phyloP scores from a whole-genome alignment of 2,797 vertebrate species.

The Pempheris klunzingeri region DNA sequence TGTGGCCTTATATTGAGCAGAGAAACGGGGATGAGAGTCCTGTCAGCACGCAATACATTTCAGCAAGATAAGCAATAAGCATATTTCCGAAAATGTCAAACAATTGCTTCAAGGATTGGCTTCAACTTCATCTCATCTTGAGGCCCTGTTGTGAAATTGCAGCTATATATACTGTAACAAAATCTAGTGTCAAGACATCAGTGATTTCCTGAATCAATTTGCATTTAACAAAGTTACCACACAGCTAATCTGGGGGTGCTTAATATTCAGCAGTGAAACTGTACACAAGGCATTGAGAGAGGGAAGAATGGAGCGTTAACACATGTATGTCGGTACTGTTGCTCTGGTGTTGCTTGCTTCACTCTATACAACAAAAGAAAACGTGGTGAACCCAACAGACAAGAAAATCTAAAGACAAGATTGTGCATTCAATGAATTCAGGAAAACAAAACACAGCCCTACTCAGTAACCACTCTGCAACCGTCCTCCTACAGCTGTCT shows the following conservation, averaged over 20 bases:
- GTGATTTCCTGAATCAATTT: neutral
- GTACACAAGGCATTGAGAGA: neutral
- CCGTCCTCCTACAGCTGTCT: neutral
- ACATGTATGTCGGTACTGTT: neutral
- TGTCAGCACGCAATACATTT: neutral
- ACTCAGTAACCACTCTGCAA: neutral
- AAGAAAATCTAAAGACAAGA: neutral
- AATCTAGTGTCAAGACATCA: neutral
- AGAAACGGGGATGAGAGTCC: neutral
- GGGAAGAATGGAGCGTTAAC: neutral
- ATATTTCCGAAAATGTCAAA: neutral
- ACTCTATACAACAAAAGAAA: neutral
- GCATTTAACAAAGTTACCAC: neutral
- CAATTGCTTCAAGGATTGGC: neutral
- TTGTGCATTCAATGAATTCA: neutral
- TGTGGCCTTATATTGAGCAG: too few relatives aligned
- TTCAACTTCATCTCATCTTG: neutral
- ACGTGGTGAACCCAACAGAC: neutral
- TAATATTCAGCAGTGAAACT: neutral
- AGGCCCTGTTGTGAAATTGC: neutral
- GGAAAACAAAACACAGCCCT: neutral
- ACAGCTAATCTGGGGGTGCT: neutral
- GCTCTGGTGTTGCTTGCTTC: neutral
- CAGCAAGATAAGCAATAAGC: neutral
- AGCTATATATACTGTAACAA: too few relatives aligned